These are phyloP conservation scores for Trichechus manatus DNA, from an alignment of 2,113 vertebrate species.

Conservation along the genomic window DNA sequence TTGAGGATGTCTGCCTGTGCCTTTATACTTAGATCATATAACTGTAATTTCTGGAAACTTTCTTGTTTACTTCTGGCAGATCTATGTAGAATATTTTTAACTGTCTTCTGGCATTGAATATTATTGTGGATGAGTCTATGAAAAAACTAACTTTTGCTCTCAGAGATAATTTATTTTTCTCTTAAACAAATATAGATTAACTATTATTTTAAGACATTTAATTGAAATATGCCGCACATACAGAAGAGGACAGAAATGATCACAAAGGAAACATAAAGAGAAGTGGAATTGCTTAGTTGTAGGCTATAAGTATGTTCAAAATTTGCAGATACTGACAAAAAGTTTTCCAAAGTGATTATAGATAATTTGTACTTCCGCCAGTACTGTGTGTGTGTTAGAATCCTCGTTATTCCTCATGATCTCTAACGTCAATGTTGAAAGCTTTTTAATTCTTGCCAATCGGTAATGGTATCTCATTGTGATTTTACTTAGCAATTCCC, in stretches of 20 bases:
- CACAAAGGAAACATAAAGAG: background rate
- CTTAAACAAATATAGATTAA: background rate
- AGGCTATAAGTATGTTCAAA: background rate
- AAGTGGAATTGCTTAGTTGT: background rate
- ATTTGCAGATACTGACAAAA: background rate
- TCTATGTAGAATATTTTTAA: background rate
- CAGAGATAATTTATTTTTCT: background rate
- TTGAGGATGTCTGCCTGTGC: background rate
- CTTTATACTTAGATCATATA: background rate
- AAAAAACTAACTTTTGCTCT: background rate
- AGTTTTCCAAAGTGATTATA: background rate
- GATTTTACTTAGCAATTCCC: background rate
- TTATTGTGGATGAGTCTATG: background rate
- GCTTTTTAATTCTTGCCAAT: background rate
- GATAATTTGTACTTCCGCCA: background rate
- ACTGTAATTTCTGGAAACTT: background rate
- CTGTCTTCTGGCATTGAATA: background rate
- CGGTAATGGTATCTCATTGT: background rate
- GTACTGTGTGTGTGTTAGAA: background rate
- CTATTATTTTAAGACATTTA: background rate
- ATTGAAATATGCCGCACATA: background rate
- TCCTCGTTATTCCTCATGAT: too few relatives aligned
- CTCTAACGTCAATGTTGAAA: background rate
- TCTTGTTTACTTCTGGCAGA: background rate
- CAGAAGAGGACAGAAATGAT: background rate